Base-by-base conservation (phyloP, 2,888 invertebrate genomes). In the Mythimna pallens region DNA sequence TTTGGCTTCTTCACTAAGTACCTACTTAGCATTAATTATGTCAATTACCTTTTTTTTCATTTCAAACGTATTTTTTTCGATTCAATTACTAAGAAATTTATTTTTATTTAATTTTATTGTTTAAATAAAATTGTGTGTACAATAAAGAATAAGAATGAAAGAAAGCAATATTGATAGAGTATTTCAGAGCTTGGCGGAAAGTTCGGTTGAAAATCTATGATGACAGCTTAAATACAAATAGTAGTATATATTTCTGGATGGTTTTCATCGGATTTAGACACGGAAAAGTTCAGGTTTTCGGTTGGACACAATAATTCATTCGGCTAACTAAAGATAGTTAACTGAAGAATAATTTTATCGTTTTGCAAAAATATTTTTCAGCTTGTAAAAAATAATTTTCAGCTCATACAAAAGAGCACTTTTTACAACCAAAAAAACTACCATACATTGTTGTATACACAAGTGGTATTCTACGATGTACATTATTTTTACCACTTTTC, bases 151-250 rank as follows among this genome's bases (percentile, higher is more conserved):
- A n/a, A n/a, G n/a, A n/a, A n/a, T 9, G 9, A 30, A 12, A 9
- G 52, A 50, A n/a, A 55, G 52, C 25, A 54, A 64, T 64, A 57
- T 52, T 3, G 36, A 47, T 62, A 65, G 50, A 75, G 30, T 14
- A 55, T n/a, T 65, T 61, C 50, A 75, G 34, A 52, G 50, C 50
- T 75, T 34, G 30, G n/a, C 55, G 61, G 58, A 59, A 76, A 67
- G 43, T 55, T 81, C 3, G 7, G 40, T 59, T 22, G 30, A 10
- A 76, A 76, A 57, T 76, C 34, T 65, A 65, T 17, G 68, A 61
- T 69, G 68, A 69, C 50, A 68, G 63, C 43, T 61, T 43, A 30
- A 81, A 66, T 54, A 81, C 76, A 77, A 80, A 75, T 58, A 65
- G 62, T 80, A 64, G 36, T 64, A 64, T 43, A 30, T 65, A 80